phyloP scores from a whole-genome alignment of 1,140 invertebrate species.

The Drosophila watanabei region DNA sequence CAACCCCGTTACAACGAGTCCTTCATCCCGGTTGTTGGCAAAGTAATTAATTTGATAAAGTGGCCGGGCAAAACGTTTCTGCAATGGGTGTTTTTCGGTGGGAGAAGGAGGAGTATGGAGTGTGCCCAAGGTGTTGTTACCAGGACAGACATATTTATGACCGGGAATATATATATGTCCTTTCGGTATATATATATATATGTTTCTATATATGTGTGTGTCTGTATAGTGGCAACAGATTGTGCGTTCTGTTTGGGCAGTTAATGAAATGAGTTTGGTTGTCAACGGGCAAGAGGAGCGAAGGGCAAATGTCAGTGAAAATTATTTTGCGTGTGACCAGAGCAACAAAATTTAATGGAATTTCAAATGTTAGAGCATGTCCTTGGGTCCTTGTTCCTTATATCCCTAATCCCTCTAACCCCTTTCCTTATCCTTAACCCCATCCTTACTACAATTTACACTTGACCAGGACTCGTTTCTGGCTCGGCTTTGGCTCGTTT shows the following conservation, averaged over 20 bases:
- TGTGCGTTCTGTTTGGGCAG: conserved; percentile 69
- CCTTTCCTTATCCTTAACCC: background rate
- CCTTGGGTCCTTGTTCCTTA: background rate
- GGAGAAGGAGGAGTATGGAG: background rate
- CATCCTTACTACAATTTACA: conserved; percentile 54
- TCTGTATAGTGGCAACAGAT: conserved; percentile 63
- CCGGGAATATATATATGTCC: conserved; percentile 50
- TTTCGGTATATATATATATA: background rate
- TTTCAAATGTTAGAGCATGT: conserved; percentile 60
- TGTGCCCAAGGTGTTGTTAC: conserved; percentile 18
- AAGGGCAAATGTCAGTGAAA: conserved; percentile 44
- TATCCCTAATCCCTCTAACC: background rate
- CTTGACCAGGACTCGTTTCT: conserved; percentile 57
- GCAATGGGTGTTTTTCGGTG: conserved; percentile 15
- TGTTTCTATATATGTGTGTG: background rate
- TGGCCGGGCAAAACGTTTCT: conserved; percentile 56
- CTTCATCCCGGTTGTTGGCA: conserved; percentile 62
- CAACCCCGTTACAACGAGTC: conserved; percentile 1
- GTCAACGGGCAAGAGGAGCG: conserved; percentile 20
- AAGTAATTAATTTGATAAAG: conserved; percentile 84
- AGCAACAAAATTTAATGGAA: conserved; percentile 80
- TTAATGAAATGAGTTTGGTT: conserved; percentile 80
- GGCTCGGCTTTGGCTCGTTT: conserved; percentile 6
- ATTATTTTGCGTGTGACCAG: conserved; percentile 64
- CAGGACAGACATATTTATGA: conserved; percentile 74